Conservation (phyloP, 2,797 vertebrate genomes). For the Halcyon badia region DNA sequence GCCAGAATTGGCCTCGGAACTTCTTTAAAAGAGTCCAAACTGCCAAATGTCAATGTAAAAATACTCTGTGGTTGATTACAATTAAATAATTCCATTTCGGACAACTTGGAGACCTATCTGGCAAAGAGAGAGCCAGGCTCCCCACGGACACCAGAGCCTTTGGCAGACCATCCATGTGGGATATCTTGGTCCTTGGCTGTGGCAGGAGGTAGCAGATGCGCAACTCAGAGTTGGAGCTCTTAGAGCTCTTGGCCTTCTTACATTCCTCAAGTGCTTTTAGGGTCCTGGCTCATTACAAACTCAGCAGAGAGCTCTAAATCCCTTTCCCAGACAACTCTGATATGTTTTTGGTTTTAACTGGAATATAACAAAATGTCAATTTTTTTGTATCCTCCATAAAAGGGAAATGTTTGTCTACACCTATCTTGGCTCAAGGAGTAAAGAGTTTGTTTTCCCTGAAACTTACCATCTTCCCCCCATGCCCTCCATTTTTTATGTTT, state of each 20-base stretch:
- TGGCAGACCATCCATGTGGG: neutral
- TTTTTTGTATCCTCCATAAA: neutral
- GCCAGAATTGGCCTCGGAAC: neutral
- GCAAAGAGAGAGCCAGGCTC: neutral
- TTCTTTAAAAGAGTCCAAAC: neutral
- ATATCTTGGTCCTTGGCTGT: accelerated
- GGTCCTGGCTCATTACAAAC: neutral
- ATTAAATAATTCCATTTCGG: neutral
- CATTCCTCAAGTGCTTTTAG: neutral
- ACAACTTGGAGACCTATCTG: neutral
- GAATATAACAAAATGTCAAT: neutral
- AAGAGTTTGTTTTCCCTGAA: neutral
- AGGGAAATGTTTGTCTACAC: neutral
- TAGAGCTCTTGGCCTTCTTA: neutral
- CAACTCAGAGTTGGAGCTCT: accelerated
- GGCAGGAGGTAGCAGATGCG: accelerated
- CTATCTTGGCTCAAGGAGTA: neutral
- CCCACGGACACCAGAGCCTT: neutral
- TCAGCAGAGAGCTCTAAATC: neutral
- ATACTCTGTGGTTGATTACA: neutral
- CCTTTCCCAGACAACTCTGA: neutral
- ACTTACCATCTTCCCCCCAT: accelerated
- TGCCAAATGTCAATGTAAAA: neutral
- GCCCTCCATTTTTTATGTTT: accelerated
- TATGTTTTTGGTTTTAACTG: neutral